phyloP scores from a whole-genome alignment of 23 tunicate genomes.

The Diplosoma virens region DNA sequence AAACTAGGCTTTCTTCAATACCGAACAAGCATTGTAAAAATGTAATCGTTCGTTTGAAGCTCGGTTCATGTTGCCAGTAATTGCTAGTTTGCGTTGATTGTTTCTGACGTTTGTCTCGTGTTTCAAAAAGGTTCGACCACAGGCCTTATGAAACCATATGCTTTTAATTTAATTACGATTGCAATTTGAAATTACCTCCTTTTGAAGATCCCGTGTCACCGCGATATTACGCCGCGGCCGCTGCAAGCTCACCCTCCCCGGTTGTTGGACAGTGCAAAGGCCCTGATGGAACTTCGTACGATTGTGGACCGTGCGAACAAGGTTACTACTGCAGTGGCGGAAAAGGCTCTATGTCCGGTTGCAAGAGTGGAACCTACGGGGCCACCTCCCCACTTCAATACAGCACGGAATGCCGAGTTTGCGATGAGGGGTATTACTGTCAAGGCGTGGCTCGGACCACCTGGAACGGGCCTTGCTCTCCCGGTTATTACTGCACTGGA shows the following conservation, averaged over 20 bases:
- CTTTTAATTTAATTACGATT: neutral
- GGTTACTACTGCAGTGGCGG: slow-evolving; percentile 81
- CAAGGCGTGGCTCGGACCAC: slow-evolving; percentile 22
- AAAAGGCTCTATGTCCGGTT: slow-evolving; percentile 1
- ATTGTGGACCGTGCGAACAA: slow-evolving; percentile 72
- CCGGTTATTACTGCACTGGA: slow-evolving; percentile 83
- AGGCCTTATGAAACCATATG: too few relatives aligned
- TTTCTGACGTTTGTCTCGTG: too few relatives aligned
- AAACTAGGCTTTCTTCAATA: too few relatives aligned
- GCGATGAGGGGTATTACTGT: slow-evolving; percentile 78
- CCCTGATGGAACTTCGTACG: slow-evolving; percentile 11
- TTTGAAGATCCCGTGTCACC: slow-evolving; percentile 47
- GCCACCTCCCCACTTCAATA: neutral
- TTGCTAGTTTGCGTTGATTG: too few relatives aligned
- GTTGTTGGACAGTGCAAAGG: neutral
- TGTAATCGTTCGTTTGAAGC: too few relatives aligned
- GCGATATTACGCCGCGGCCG: slow-evolving; percentile 58
- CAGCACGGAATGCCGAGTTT: slow-evolving; percentile 28
- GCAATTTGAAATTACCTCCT: neutral
- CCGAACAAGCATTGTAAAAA: too few relatives aligned
- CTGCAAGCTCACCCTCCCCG: slow-evolving; percentile 40
- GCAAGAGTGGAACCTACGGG: slow-evolving; percentile 79
- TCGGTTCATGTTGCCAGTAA: too few relatives aligned
- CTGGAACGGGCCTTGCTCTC: slow-evolving; percentile 35
- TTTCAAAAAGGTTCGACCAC: too few relatives aligned